These are phyloP conservation scores for Radopholus similis DNA, from an alignment of 1,140 invertebrate species.

Conservation along the genomic window DNA sequence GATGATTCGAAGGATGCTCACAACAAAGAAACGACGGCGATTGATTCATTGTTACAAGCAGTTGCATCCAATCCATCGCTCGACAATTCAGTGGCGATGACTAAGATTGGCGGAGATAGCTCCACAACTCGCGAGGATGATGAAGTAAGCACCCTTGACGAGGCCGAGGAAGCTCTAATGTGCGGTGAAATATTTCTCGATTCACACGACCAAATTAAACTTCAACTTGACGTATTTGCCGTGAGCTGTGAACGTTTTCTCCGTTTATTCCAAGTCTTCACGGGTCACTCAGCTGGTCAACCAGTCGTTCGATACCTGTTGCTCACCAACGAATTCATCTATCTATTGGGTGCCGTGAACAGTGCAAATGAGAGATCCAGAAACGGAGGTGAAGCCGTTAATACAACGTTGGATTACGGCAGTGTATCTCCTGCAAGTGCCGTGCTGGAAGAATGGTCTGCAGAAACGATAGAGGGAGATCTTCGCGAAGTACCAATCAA, in stretches of 20 bases:
- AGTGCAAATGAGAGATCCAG: background rate
- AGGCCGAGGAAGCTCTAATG: background rate
- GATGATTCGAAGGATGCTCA: background rate
- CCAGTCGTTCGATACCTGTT: conserved; percentile 26
- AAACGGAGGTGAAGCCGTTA: background rate
- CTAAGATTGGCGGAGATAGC: background rate
- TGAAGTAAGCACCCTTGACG: background rate
- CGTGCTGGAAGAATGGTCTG: conserved; percentile 10
- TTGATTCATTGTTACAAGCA: too few species aligned
- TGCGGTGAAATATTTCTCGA: conserved; percentile 13
- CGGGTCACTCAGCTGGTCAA: conserved; percentile 23
- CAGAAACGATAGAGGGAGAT: conserved; percentile 3
- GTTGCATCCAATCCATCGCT: background rate
- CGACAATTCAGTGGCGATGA: background rate
- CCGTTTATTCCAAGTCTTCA: conserved; percentile 28
- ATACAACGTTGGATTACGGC: background rate
- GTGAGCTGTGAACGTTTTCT: conserved; percentile 31
- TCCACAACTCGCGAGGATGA: conserved; percentile 3
- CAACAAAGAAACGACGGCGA: too few species aligned
- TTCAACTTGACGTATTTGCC: conserved; percentile 28
- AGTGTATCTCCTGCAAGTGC: conserved; percentile 11
- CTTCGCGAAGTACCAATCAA: background rate
- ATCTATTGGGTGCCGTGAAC: conserved; percentile 11
- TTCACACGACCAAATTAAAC: conserved; percentile 29
- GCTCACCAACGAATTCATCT: conserved; percentile 32